Evolutionary conservation across 2,888 invertebrate species (phyloP), one percentile per base, ranked within the genome.

Genomic region (Pristionchus mayeri): DNA sequence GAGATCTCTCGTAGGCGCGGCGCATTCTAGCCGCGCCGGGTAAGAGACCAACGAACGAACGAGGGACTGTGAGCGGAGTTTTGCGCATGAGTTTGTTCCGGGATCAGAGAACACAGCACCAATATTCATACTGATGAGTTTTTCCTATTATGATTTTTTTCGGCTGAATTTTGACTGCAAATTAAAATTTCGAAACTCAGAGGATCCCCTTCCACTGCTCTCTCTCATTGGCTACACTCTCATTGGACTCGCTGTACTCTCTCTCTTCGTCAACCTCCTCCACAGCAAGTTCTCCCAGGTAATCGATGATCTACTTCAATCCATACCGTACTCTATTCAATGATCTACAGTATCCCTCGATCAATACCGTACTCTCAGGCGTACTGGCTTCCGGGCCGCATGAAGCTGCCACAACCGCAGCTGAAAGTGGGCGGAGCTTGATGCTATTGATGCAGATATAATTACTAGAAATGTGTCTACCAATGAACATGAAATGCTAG

Each of bases 181-280:
- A 44, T 44, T 44, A 6, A 44, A 44, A 44, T 44, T 44, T 13
- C 13, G 7, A 48, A 21, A 21, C 0, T 30, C 76, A 86, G 87
- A 86, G 7, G 63, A 85, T 40, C 84, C 79, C 0, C 4, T 84
- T 0, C 37, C 71, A 9, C 40, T 87, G 6, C 24, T 84, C 16
- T 9, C 57, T 1, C 84, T 85, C 30, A 85, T 86, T 34, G 18
- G 85, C 16, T 89, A 88, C 79, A 57, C 86, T 13, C 50, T 89
- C 18, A 86, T 88, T 18, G 89, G 89, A 2, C 57, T 89, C 13
- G 82, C 89, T 18, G 83, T 88, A 13, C 85, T 89, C 37, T 89
- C 89, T 0, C 85, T 89, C 16, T 89, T 89, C 84, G 85, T 89
- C 71, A 89, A 89, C 79, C 86, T 89, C 0, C 80, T 89, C 3